Base-by-base conservation (phyloP, 2,888 invertebrate species). In the Lagria hirta region DNA sequence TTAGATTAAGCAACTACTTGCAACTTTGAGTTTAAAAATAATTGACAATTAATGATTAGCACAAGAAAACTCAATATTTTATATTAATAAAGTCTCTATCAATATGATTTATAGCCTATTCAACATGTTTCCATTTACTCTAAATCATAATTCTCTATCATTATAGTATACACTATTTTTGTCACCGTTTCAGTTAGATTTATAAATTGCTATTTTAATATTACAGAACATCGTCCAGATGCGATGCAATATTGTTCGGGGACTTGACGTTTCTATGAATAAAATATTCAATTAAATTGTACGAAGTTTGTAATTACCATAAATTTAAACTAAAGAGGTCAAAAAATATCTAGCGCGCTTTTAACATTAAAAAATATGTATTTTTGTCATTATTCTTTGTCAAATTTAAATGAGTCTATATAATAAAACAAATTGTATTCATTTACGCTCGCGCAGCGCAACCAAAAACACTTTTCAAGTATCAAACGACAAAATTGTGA, bases 231-330 rank as follows among this genome's bases (percentile, higher is more conserved):
- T 21, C 29, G n/a, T 7, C 34, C 21, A 16, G 16, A 29, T 16
- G 26, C 33, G 33, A 32, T 32, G 41, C 33, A 33, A 24, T 27
- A 42, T 42, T 34, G 41, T 41, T 32, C 18, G 17, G 30, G 28
- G 18, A 38, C 23, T 22, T 38, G 23, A 15, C 41, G 26, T 26
- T 41, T 26, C 41, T 41, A 41, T 32, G 42, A 42, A 34, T 42
- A 42, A 34, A 42, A 42, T 42, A 42, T 42, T 34, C 34, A 42
- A 42, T 42, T 34, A 42, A 42, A 42, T 41, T 26, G 33, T 34
- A 28, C 28, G 28, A 20, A 42, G 28, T 42, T 42, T 42, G 42
- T 42, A 42, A 42, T 42, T 42, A 34, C 34, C 34, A 42, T 42
- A 42, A 42, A 42, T 34, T 42, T 42, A 28, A 27, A 35, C 35